A percentile compares a stretch with the other conserved stretches of the same genome.
phyloP scores from a whole-genome alignment of 2,888 invertebrate species.

The Lasioglossum oenotherae region DNA sequence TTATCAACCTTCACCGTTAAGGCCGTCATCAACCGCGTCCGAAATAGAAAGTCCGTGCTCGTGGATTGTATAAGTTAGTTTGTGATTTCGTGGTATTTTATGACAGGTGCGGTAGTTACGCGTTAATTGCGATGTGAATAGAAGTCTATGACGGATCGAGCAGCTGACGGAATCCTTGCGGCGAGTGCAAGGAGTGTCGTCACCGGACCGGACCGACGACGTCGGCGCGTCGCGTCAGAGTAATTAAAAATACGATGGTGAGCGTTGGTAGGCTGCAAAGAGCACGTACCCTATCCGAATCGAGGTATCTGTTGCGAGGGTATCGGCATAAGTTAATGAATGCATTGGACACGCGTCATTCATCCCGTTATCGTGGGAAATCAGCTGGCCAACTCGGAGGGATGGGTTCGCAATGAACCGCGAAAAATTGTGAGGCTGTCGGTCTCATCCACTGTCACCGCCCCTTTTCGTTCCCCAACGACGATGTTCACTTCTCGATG shows the following conservation, averaged over 20 bases:
- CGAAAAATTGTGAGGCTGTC: neutral
- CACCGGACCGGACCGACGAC: neutral
- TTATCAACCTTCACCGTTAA: neutral
- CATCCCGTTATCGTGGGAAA: neutral
- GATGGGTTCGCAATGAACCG: neutral
- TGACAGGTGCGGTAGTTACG: neutral
- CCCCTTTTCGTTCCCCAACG: neutral
- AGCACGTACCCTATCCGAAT: neutral
- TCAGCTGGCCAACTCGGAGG: neutral
- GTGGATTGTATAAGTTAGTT: neutral
- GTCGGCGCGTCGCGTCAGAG: neutral
- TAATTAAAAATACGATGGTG: neutral
- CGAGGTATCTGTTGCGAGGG: neutral
- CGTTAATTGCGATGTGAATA: neutral
- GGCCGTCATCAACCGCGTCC: neutral
- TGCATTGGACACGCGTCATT: conserved; percentile 1
- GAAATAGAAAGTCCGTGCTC: neutral
- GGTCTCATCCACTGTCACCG: neutral
- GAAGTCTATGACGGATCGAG: neutral
- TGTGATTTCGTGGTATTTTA: neutral
- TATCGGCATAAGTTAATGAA: neutral
- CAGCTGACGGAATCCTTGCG: neutral
- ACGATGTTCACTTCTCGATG: neutral
- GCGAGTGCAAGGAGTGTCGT: neutral
- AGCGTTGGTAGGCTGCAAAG: neutral